Conservation (phyloP, 2,797 vertebrate species). For the Nannoperca australis region DNA sequence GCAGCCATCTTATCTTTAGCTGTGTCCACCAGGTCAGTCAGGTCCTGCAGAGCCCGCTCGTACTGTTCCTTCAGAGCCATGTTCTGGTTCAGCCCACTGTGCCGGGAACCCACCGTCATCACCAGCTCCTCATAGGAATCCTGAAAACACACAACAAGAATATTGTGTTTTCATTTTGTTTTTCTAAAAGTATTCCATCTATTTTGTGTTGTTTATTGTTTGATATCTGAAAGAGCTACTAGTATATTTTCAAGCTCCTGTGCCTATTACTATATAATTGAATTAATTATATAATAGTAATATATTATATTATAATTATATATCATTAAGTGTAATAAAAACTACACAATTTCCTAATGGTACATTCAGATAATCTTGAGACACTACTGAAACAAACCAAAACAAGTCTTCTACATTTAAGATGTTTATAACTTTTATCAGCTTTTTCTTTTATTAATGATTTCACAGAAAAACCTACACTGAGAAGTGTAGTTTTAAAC, state of each 20-base stretch:
- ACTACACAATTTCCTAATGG: too few relatives aligned
- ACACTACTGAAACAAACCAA: neutral
- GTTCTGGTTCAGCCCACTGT: slow-evolving; percentile 91
- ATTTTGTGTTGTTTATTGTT: neutral
- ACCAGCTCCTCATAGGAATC: slow-evolving; percentile 92
- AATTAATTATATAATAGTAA: too few relatives aligned
- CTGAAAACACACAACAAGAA: slow-evolving; percentile 68
- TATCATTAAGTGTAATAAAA: too few relatives aligned
- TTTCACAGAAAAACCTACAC: neutral
- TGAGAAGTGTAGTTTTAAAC: neutral
- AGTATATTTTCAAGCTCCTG: neutral
- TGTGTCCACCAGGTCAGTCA: slow-evolving; percentile 92
- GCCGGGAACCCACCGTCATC: slow-evolving; percentile 88
- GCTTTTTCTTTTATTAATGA: neutral
- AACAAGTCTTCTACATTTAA: neutral
- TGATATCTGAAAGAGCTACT: neutral
- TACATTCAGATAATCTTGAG: too few relatives aligned
- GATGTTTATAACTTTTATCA: neutral
- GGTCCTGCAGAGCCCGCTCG: slow-evolving; percentile 90
- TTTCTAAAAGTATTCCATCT: neutral
- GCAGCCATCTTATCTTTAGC: slow-evolving; percentile 92
- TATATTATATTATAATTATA: too few relatives aligned
- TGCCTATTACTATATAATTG: neutral
- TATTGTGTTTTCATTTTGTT: too few relatives aligned
- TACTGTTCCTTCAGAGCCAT: slow-evolving; percentile 92